Evolutionary conservation across 2,888 invertebrate genomes (phyloP), one percentile per base, ranked within the genome.

Genomic region (Lathronympha strigana): DNA sequence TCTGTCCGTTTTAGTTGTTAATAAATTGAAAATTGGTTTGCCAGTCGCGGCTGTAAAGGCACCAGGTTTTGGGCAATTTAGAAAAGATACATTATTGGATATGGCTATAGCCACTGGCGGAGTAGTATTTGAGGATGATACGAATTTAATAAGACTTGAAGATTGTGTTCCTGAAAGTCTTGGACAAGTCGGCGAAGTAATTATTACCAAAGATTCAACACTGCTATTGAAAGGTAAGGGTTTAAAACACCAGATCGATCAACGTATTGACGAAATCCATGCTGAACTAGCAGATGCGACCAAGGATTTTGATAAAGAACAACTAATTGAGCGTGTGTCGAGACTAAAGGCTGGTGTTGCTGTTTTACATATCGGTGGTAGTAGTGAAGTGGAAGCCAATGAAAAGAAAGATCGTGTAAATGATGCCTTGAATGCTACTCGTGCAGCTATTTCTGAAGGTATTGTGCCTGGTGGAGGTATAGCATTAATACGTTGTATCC

Each of bases 391-490:
- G 15, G 98, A 98, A 90, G 98, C 98, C 0, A 97, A 96, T 78
- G 98, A 98, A 90, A 98, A 98, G 90, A 98, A 98, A 87, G 98
- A 99, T 83, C 93, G 98, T 51, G 97, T 98, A 0, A 97, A 97
- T 78, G 98, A 98, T 88, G 98, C 98, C 1, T 92, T 99, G 5
- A 97, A 98, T 84, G 98, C 98, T 28, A 98, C 98, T 0, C 93
- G 97, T 53, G 98, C 98, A 58, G 98, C 98, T 36, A 95, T 98
- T 68, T 97, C 98, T 83, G 98, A 98, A 92, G 98, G 98, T 51
- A 97, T 99, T 79, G 98, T 98, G 69, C 97, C 98, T 66, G 98
- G 98, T 68, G 98, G 98, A 84, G 98, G 98, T 64, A 95, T 96
- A 72, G 98, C 98, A 50, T 93, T 98, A 15, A 87, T 99, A 25